Evolutionary conservation across 2,888 invertebrate genomes (phyloP).

Genomic region (Carcina quercana): DNA sequence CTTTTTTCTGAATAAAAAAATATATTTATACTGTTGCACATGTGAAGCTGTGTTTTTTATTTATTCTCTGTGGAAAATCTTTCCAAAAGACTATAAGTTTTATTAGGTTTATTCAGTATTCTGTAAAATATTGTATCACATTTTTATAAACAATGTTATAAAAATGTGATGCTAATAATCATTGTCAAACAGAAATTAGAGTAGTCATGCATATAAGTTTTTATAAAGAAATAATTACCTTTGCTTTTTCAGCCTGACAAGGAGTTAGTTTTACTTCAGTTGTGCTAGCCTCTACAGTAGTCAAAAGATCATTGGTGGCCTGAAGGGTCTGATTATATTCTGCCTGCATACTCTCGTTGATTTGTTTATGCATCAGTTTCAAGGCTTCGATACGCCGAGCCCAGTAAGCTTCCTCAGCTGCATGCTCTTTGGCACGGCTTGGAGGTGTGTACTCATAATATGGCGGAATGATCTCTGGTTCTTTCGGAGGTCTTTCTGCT

Average conservation of each 20-base stretch:
- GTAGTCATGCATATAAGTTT: too few relatives aligned
- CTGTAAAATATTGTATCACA: too few relatives aligned
- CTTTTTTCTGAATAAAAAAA: too few relatives aligned
- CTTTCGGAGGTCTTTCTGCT: conserved; percentile 42
- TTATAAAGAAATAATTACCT: too few relatives aligned
- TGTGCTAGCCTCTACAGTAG: conserved; percentile 46
- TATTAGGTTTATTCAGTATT: too few relatives aligned
- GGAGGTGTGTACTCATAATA: conserved; percentile 31
- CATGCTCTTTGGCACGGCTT: conserved; percentile 39
- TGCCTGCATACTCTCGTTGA: conserved; percentile 51
- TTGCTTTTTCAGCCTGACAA: conserved; percentile 62
- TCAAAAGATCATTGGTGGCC: conserved; percentile 58
- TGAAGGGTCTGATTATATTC: conserved; percentile 63
- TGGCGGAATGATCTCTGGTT: conserved; percentile 19
- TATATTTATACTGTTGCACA: too few relatives aligned
- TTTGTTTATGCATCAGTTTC: conserved; percentile 57
- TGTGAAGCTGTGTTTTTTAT: too few relatives aligned
- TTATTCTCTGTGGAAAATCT: too few relatives aligned
- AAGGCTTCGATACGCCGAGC: conserved; percentile 54
- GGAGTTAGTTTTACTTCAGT: conserved; percentile 49
- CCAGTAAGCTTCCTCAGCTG: conserved; percentile 65
- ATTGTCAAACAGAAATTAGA: too few relatives aligned
- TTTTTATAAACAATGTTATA: too few relatives aligned
- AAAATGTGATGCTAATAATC: too few relatives aligned
- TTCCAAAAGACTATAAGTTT: too few relatives aligned